These are phyloP conservation scores for Volucella bombylans DNA, from an alignment of 2,888 invertebrate species.

Conservation along the genomic window DNA sequence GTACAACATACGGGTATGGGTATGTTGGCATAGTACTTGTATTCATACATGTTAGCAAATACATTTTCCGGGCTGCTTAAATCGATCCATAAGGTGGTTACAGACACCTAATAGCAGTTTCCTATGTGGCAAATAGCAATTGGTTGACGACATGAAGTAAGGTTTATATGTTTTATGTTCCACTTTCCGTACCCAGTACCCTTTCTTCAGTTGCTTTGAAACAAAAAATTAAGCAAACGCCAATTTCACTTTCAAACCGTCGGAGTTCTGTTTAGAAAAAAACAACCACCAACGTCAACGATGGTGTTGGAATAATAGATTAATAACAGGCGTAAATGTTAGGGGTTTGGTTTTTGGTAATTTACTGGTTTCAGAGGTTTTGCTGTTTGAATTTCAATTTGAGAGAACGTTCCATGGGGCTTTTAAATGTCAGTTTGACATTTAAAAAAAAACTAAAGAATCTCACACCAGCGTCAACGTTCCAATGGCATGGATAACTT, in stretches of 20 bases:
- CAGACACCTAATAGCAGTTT: slow-evolving; percentile 38
- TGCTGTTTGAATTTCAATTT: slow-evolving; percentile 13
- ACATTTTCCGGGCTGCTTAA: slow-evolving; percentile 35
- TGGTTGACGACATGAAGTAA: neutral
- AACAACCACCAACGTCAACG: neutral
- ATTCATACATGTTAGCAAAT: neutral
- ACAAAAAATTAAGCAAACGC: slow-evolving; percentile 53
- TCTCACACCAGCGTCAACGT: no score
- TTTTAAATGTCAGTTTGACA: slow-evolving; percentile 10
- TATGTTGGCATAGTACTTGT: slow-evolving; percentile 45
- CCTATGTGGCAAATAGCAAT: slow-evolving; percentile 11
- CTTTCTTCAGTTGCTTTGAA: neutral
- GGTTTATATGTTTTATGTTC: no score
- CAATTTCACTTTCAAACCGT: slow-evolving; percentile 59
- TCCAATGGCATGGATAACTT: no score
- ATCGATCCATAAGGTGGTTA: slow-evolving; percentile 48
- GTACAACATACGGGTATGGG: neutral
- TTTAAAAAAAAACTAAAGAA: neutral
- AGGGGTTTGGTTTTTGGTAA: slow-evolving; percentile 14
- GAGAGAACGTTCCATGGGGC: slow-evolving; percentile 15
- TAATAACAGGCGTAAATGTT: slow-evolving; percentile 22
- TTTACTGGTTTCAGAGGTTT: slow-evolving; percentile 42
- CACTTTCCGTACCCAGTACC: no score
- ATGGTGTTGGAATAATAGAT: slow-evolving; percentile 10
- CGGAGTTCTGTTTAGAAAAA: slow-evolving; percentile 1